A percentile compares a stretch with the other conserved stretches of the same genome.
phyloP scores from a whole-genome alignment of 1,140 invertebrate genomes.

The Lepidostoma basale region DNA sequence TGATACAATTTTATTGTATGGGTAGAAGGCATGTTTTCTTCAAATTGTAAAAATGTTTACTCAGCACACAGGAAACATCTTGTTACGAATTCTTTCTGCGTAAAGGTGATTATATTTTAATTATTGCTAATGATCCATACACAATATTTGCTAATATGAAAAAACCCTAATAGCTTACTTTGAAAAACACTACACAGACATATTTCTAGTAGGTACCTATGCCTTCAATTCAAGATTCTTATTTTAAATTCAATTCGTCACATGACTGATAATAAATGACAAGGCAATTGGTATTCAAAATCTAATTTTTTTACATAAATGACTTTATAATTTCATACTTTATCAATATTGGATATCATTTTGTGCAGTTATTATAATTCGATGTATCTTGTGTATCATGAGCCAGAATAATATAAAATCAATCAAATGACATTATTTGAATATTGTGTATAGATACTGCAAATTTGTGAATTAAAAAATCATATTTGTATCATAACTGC shows the following conservation, averaged over 20 bases:
- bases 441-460: no score
- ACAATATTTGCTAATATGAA: neutral
- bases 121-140: neutral
- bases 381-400: no score
- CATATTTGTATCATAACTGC: no score
- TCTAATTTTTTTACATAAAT: no score
- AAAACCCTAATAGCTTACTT: neutral
- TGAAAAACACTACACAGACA: neutral
- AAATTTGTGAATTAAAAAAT: no score
- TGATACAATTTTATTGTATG: neutral
- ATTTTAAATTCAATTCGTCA: neutral
- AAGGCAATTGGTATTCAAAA: no score
- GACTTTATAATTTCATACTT: no score
- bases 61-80: neutral
- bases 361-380: no score
- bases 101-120: neutral
- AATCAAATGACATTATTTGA: no score
- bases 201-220: neutral
- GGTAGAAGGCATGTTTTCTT: neutral
- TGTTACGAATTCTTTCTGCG: neutral
- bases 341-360: no score
- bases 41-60: neutral
- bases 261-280: no score
- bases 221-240: neutral
- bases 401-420: no score